phyloP scores from a whole-genome alignment of 2,888 invertebrate species.

The Steinernema hermaphroditum region DNA sequence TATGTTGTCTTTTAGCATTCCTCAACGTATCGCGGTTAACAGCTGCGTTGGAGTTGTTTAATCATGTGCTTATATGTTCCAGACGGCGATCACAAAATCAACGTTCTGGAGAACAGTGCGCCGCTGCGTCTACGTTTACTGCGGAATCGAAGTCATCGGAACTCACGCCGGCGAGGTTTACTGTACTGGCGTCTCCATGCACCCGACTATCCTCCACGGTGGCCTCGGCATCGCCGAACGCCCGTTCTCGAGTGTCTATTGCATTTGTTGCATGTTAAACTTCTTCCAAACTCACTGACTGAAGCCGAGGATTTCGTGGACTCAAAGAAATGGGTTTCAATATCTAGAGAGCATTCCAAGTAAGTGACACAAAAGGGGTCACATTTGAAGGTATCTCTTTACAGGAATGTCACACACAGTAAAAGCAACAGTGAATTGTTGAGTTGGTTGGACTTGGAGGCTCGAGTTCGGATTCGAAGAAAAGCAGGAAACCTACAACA shows the following conservation, averaged over 20 bases:
- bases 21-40: conserved; percentile 71
- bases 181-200: conserved; percentile 54
- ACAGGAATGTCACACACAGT: conserved; percentile 35
- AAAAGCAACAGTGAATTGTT: conserved; percentile 54
- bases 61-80: too few relatives aligned
- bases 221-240: conserved; percentile 60
- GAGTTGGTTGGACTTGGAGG: conserved; percentile 63
- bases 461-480: conserved; percentile 39
- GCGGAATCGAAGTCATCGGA: conserved; percentile 45
- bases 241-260: conserved; percentile 79
- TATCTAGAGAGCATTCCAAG: conserved; percentile 76
- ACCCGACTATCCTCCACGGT: conserved; percentile 60
- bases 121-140: conserved; percentile 40
- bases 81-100: not conserved
- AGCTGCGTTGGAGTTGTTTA: too few relatives aligned
- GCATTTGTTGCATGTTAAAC: conserved; percentile 80
- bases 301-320: conserved; percentile 90
- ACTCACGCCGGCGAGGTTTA: conserved; percentile 49
- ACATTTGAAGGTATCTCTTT: too few relatives aligned
- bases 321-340: conserved; percentile 79
- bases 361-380: too few relatives aligned
- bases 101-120: not conserved
- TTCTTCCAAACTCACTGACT: conserved; percentile 74
- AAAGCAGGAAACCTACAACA: conserved; percentile 80
- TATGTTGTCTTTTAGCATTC: conserved; percentile 66